Conservation (phyloP, 1,140 invertebrate genomes). For the Drosophila bocqueti region DNA sequence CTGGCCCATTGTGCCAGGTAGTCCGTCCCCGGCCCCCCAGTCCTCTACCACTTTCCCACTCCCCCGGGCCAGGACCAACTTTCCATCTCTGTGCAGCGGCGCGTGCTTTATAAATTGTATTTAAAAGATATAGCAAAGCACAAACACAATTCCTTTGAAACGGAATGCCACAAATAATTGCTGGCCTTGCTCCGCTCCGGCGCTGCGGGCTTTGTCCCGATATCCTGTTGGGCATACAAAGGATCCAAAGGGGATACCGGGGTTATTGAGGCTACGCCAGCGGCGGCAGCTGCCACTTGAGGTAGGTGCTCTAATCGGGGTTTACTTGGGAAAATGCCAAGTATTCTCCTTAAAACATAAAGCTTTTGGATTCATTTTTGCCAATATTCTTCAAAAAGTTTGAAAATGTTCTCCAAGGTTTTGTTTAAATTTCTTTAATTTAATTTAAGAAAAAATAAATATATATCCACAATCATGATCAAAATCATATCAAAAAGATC, state of each 20-base stretch:
- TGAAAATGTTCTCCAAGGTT: not conserved
- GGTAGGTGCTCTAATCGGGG: slow-evolving; percentile 72
- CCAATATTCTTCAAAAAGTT: not conserved
- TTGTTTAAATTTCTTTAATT: not conserved
- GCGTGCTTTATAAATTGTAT: slow-evolving; percentile 81
- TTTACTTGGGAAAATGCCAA: slow-evolving; percentile 18
- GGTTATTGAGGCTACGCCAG: slow-evolving; percentile 1
- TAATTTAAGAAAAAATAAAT: no score
- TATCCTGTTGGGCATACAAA: slow-evolving; percentile 12
- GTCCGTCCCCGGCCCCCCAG: not conserved
- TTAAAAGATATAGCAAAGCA: slow-evolving; percentile 70
- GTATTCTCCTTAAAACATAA: slow-evolving; percentile 2
- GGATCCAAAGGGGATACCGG: not conserved
- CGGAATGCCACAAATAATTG: slow-evolving; percentile 72
- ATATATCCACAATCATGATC: no score
- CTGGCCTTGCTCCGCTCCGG: slow-evolving; percentile 42
- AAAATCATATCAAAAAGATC: no score
- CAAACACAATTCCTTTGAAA: slow-evolving; percentile 68
- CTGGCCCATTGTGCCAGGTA: slow-evolving; percentile 46
- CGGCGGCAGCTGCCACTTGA: slow-evolving; percentile 32
- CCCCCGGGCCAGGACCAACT: slow-evolving; percentile 5
- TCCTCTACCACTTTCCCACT: not conserved
- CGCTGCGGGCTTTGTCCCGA: slow-evolving; percentile 50
- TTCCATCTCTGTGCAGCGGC: slow-evolving; percentile 41
- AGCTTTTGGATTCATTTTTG: not conserved